Percentiles rank a stretch among this genome's conserved stretches.
These are phyloP conservation scores for Volucella zonaria DNA, from an alignment of 2,888 invertebrate genomes.

Conservation along the genomic window DNA sequence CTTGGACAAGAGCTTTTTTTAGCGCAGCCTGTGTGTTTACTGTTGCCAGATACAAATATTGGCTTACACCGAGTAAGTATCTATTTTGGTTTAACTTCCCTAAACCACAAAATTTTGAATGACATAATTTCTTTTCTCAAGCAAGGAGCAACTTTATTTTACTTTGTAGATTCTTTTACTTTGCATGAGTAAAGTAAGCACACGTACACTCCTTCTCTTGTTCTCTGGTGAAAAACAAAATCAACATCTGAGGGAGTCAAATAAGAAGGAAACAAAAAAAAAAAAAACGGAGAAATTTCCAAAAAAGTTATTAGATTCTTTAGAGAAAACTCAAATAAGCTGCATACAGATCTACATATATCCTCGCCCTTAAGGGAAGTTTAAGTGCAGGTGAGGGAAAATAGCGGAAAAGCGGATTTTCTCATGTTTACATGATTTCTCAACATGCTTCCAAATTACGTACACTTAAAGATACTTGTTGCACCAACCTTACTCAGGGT, in stretches of 20 bases:
- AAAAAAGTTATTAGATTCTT: slow-evolving; percentile 31
- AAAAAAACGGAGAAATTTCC: neutral
- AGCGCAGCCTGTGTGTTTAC: too few relatives aligned
- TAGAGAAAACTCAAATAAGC: slow-evolving; percentile 46
- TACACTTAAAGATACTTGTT: slow-evolving; percentile 66
- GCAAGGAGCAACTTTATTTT: slow-evolving; percentile 8
- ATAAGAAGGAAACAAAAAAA: neutral
- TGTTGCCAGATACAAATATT: too few relatives aligned
- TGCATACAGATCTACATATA: slow-evolving; percentile 15
- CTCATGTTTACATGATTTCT: slow-evolving; percentile 72
- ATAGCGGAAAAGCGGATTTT: slow-evolving; percentile 69
- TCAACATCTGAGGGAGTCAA: slow-evolving; percentile 7
- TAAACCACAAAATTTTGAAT: slow-evolving; percentile 1
- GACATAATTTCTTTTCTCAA: slow-evolving; percentile 16
- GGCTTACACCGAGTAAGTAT: neutral
- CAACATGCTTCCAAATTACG: slow-evolving; percentile 73
- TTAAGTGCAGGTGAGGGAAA: slow-evolving; percentile 44
- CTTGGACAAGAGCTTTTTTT: too few relatives aligned
- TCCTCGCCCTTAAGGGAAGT: slow-evolving; percentile 31
- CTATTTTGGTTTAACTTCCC: neutral
- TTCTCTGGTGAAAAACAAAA: neutral
- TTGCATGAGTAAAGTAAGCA: neutral
- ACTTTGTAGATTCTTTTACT: slow-evolving; percentile 35
- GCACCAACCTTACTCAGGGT: slow-evolving; percentile 35
- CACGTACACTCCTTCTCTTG: neutral